Conservation (phyloP, 2,888 invertebrate species). For the Pandemis corylana region DNA sequence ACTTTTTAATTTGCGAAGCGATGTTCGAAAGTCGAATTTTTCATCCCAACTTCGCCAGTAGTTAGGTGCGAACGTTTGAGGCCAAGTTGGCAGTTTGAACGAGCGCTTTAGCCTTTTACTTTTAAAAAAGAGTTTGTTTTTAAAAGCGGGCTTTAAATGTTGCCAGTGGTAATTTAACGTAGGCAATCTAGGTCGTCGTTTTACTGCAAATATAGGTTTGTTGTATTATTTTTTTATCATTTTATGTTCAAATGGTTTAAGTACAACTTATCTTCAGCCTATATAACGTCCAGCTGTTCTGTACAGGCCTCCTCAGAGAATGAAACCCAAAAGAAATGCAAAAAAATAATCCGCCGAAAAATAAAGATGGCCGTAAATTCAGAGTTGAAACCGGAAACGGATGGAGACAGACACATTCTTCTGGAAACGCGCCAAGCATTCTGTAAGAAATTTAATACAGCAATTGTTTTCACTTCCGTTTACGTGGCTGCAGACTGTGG, state of each 20-base stretch:
- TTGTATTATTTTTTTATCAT: neutral
- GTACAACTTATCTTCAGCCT: no score
- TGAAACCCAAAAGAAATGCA: neutral
- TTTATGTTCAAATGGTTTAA: no score
- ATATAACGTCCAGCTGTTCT: no score
- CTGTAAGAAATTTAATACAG: constrained; percentile 31
- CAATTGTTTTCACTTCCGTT: constrained; percentile 34
- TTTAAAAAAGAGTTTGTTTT: constrained; percentile 18
- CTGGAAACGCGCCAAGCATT: constrained; percentile 38
- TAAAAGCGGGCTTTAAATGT: neutral
- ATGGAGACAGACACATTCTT: constrained; percentile 44
- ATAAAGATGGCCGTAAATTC: constrained; percentile 32
- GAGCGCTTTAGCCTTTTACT: constrained; percentile 43
- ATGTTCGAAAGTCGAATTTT: constrained; percentile 73
- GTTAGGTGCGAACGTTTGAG: constrained; percentile 61
- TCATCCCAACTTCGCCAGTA: constrained; percentile 60
- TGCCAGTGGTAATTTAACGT: constrained; percentile 1
- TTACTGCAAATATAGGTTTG: neutral
- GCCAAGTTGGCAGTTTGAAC: constrained; percentile 57
- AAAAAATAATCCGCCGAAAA: neutral
- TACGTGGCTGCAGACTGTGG: neutral
- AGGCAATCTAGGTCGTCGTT: no score
- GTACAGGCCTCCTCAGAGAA: no score
- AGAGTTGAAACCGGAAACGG: constrained; percentile 42
- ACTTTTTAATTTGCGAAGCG: constrained; percentile 78